A percentile compares a stretch with the other conserved stretches of the same genome.
Conservation (phyloP, 2,888 invertebrate genomes). For the Litoditis marina region DNA sequence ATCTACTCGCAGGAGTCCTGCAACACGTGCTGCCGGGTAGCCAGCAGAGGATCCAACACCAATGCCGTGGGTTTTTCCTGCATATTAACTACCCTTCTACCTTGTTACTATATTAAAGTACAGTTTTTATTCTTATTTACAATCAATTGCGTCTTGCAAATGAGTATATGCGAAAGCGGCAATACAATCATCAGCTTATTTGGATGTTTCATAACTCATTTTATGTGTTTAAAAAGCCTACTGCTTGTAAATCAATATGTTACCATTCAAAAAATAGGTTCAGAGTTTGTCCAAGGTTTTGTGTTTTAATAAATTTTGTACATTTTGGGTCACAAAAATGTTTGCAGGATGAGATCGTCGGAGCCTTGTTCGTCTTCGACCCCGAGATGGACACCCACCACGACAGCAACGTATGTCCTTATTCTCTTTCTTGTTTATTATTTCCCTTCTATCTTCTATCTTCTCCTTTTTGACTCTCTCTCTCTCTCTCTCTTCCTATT, state of each 20-base stretch:
- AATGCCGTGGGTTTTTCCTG: constrained; percentile 22
- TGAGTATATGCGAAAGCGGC: too few relatives aligned
- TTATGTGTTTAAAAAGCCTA: neutral
- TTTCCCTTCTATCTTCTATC: too few relatives aligned
- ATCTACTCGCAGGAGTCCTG: constrained; percentile 42
- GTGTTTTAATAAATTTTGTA: too few relatives aligned
- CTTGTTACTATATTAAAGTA: neutral
- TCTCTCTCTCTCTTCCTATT: too few relatives aligned
- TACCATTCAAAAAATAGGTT: too few relatives aligned
- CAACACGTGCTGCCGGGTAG: constrained; percentile 39
- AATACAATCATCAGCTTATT: too few relatives aligned
- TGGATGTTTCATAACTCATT: neutral
- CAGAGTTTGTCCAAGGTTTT: too few relatives aligned
- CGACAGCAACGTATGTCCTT: neutral
- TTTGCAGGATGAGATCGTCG: constrained; percentile 29
- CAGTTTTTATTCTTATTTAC: neutral
- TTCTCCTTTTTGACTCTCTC: too few relatives aligned
- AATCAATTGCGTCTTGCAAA: too few relatives aligned
- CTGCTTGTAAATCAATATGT: too few relatives aligned
- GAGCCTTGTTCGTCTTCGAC: constrained; percentile 41
- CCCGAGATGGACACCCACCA: constrained; percentile 19
- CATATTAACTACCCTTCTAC: neutral
- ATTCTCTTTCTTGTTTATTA: too few relatives aligned
- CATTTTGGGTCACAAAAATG: too few relatives aligned
- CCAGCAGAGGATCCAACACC: constrained; percentile 32